These are phyloP conservation scores for Calycopis cecrops DNA, from an alignment of 1,140 invertebrate genomes.

Conservation along the genomic window DNA sequence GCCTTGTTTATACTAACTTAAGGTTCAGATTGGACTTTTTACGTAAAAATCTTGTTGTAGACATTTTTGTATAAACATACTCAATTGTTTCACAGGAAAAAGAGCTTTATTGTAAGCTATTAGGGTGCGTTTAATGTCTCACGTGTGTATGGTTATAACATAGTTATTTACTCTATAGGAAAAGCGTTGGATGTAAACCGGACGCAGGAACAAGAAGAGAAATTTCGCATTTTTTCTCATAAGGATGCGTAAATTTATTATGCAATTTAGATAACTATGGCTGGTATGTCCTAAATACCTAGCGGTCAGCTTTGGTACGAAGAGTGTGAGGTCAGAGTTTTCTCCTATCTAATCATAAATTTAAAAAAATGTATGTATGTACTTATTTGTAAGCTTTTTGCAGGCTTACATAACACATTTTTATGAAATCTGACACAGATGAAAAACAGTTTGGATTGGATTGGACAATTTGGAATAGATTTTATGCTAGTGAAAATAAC, in stretches of 20 bases:
- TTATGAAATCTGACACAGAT: too few species aligned
- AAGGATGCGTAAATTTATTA: conserved; percentile 56
- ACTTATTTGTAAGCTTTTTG: too few species aligned
- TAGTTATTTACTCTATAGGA: conserved; percentile 50
- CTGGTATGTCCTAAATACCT: background rate
- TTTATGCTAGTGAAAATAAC: too few species aligned
- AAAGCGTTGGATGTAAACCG: conserved; percentile 61
- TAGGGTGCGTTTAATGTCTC: conserved; percentile 2
- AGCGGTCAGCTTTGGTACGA: background rate
- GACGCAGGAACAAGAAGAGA: conserved; percentile 57
- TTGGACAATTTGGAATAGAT: too few species aligned
- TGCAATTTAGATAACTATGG: conserved; percentile 26
- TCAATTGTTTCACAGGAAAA: background rate
- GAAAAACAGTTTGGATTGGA: too few species aligned
- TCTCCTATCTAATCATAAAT: too few species aligned
- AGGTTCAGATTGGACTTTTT: background rate
- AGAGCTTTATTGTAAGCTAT: background rate
- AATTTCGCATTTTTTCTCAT: conserved; percentile 50
- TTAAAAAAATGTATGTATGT: too few species aligned
- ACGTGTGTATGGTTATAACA: conserved; percentile 4
- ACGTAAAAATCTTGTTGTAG: background rate
- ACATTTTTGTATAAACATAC: background rate
- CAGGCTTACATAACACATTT: too few species aligned
- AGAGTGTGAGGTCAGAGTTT: background rate
- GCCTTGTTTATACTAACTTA: background rate